Conservation (phyloP, 2,797 vertebrate genomes). For the Gastrophryne carolinensis region DNA sequence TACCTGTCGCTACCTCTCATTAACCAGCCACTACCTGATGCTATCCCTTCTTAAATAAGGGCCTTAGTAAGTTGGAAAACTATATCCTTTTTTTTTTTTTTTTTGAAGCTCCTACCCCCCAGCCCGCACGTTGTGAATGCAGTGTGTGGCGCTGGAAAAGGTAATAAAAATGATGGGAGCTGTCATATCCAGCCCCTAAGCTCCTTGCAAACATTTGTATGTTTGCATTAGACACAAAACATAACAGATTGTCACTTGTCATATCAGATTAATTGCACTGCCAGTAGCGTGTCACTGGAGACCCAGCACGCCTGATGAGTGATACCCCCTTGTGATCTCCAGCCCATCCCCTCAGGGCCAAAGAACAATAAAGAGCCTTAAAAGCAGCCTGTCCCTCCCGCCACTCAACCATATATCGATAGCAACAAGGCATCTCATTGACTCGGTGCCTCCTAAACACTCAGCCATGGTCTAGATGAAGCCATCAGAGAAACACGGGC, state of each 20-base stretch:
- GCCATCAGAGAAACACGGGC: background rate
- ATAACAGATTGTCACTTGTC: conserved; percentile 56
- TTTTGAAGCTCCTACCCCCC: background rate
- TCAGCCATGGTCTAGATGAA: background rate
- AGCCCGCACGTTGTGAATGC: background rate
- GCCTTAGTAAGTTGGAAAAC: no score
- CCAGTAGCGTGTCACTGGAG: conserved; percentile 45
- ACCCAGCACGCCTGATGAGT: conserved; percentile 30
- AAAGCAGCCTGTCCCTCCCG: background rate
- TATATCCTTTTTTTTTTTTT: no score
- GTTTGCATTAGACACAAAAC: conserved; percentile 56
- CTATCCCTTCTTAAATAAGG: no score
- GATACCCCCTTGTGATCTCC: conserved; percentile 44
- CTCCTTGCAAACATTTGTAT: conserved; percentile 54
- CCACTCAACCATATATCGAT: background rate
- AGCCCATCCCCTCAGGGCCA: conserved; percentile 30
- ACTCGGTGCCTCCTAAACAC: background rate
- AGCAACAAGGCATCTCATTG: background rate
- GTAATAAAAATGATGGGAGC: conserved; percentile 49
- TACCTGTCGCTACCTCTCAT: no score
- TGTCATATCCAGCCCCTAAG: conserved; percentile 51
- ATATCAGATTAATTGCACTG: conserved; percentile 54
- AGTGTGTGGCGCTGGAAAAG: conserved; percentile 39
- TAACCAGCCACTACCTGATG: no score
- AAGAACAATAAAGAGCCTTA: conserved; percentile 4